Conservation (phyloP, 2,113 vertebrate species). For the Eulemur macaco region DNA sequence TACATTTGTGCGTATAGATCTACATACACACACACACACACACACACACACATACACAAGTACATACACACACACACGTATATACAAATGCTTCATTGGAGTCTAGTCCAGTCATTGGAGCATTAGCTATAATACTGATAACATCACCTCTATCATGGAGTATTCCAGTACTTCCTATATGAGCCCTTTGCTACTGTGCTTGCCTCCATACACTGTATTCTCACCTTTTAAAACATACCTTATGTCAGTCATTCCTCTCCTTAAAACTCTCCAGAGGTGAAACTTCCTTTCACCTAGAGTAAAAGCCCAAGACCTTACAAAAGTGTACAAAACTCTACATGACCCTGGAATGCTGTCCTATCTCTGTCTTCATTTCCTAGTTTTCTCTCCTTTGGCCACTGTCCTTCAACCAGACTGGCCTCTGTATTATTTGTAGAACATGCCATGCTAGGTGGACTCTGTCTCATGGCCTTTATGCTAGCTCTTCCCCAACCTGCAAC, state of each 20-base stretch:
- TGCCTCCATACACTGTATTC: background rate
- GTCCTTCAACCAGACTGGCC: background rate
- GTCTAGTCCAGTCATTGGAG: background rate
- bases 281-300: background rate
- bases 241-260: background rate
- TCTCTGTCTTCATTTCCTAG: background rate
- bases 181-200: background rate
- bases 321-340: background rate
- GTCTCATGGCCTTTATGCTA: accelerated
- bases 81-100: background rate
- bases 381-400: background rate
- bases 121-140: background rate
- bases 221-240: background rate
- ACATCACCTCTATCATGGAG: background rate
- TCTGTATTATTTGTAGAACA: background rate
- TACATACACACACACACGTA: background rate
- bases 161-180: background rate
- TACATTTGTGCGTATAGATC: background rate
- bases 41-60: background rate
- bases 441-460: background rate
- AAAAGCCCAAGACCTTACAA: background rate
- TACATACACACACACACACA: background rate
- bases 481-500: background rate
- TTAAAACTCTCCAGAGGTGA: background rate
- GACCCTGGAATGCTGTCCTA: too few relatives aligned